Conservation (phyloP, 2,797 vertebrate genomes). For the Gadopsis bispinosus region DNA sequence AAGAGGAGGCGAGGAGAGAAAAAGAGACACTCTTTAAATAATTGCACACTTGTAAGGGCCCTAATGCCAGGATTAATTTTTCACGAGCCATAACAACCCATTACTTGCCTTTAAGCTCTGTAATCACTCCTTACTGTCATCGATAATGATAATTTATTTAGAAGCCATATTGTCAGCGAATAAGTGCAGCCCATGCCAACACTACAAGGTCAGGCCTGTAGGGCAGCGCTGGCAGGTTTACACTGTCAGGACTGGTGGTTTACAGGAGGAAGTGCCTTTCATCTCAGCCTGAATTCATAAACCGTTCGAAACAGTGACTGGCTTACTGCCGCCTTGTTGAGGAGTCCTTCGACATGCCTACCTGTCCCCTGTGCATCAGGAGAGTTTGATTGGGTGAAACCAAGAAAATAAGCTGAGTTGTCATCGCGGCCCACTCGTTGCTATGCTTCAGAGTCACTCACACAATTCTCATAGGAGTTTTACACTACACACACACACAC, state of each 20-base stretch:
- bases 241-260: not conserved
- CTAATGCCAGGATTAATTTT: slow-evolving; percentile 38
- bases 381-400: slow-evolving; percentile 59
- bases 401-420: slow-evolving; percentile 14
- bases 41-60: slow-evolving; percentile 2
- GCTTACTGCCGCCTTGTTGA: slow-evolving; percentile 23
- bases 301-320: slow-evolving; percentile 17
- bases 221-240: slow-evolving; percentile 10
- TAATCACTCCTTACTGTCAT: slow-evolving; percentile 43
- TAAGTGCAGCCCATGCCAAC: slow-evolving; percentile 14
- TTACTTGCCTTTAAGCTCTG: slow-evolving; percentile 34
- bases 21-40: slow-evolving; percentile 22
- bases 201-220: slow-evolving; percentile 9
- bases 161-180: slow-evolving; percentile 19
- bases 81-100: slow-evolving; percentile 29
- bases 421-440: slow-evolving; percentile 52
- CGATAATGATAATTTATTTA: slow-evolving; percentile 52
- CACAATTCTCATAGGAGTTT: slow-evolving; percentile 50
- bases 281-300: slow-evolving; percentile 17
- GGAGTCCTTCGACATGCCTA: slow-evolving; percentile 31
- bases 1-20: not conserved
- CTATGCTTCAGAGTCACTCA: slow-evolving; percentile 61
- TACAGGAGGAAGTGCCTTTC: slow-evolving; percentile 8
- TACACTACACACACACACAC: slow-evolving; percentile 5
- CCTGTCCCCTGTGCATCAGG: slow-evolving; percentile 45